phyloP scores from a whole-genome alignment of 2,113 vertebrate genomes.

The Ammospiza caudacuta region DNA sequence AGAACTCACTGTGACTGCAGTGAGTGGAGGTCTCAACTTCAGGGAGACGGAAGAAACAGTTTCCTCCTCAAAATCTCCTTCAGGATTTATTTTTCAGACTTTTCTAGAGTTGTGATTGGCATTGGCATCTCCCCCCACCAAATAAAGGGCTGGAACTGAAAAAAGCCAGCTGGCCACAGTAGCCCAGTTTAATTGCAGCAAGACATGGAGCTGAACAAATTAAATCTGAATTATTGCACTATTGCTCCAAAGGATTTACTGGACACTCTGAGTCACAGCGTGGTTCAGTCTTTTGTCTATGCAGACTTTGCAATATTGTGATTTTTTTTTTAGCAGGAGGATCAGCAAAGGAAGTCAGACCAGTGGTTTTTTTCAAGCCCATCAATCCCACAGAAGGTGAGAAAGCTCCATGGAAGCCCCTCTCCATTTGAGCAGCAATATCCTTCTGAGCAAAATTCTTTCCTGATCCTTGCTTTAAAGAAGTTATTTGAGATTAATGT shows the following conservation, averaged over 20 bases:
- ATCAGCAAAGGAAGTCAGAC: background rate
- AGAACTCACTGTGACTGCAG: background rate
- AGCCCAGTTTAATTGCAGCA: background rate
- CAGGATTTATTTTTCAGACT: background rate
- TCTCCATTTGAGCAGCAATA: background rate
- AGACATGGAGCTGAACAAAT: background rate
- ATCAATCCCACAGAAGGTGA: constrained; percentile 9
- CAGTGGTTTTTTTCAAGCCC: background rate
- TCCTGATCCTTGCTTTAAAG: constrained; percentile 40
- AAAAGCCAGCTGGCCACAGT: background rate
- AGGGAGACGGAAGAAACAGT: background rate
- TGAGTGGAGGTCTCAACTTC: background rate
- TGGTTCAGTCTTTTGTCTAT: constrained; percentile 16
- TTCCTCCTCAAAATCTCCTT: background rate
- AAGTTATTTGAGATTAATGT: constrained; percentile 57
- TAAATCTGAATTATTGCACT: constrained; percentile 18
- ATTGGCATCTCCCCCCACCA: background rate
- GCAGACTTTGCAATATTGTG: background rate
- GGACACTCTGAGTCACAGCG: constrained; percentile 8
- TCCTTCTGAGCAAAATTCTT: constrained; percentile 56
- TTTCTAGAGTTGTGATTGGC: background rate
- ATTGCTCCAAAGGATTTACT: background rate
- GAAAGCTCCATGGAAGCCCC: background rate
- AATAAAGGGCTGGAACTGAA: background rate
- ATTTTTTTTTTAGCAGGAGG: background rate